These are phyloP conservation scores for Halocaridina rubra DNA, from an alignment of 2,888 invertebrate genomes.

Conservation along the genomic window DNA sequence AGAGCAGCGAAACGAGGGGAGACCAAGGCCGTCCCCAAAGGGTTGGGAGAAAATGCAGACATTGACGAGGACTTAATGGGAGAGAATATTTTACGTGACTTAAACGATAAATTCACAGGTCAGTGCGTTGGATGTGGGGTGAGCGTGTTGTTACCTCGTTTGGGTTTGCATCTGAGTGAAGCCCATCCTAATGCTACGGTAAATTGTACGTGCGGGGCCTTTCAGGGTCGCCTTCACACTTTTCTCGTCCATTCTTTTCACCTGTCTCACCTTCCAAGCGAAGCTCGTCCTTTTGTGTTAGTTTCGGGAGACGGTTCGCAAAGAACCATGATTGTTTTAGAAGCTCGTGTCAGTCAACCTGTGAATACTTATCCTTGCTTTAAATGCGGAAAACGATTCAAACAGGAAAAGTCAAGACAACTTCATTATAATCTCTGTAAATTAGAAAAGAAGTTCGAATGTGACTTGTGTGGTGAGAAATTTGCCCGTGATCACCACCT, in stretches of 20 bases:
- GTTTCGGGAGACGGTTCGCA: conserved; percentile 26
- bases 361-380: conserved; percentile 55
- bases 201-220: conserved; percentile 58
- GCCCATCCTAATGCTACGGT: conserved; percentile 46
- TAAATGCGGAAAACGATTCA: conserved; percentile 61
- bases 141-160: conserved; percentile 48
- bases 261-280: conserved; percentile 60
- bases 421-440: conserved; percentile 62
- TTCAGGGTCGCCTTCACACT: conserved; percentile 45
- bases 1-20: conserved; percentile 27
- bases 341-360: conserved; percentile 45
- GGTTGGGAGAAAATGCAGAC: conserved; percentile 62
- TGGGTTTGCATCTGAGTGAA: conserved; percentile 38
- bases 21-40: conserved; percentile 43
- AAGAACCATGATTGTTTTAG: conserved; percentile 53
- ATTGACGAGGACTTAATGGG: conserved; percentile 55
- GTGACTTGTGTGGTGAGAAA: conserved; percentile 63
- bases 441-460: conserved; percentile 62
- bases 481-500: conserved; percentile 62
- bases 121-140: conserved; percentile 60
- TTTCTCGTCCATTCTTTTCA: conserved; percentile 62
- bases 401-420: conserved; percentile 61
- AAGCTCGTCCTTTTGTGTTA: conserved; percentile 57
- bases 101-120: conserved; percentile 58
- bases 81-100: conserved; percentile 60